These are phyloP conservation scores for Notoglanidium macrostoma DNA, from an alignment of 2,797 vertebrate species.

Conservation along the genomic window DNA sequence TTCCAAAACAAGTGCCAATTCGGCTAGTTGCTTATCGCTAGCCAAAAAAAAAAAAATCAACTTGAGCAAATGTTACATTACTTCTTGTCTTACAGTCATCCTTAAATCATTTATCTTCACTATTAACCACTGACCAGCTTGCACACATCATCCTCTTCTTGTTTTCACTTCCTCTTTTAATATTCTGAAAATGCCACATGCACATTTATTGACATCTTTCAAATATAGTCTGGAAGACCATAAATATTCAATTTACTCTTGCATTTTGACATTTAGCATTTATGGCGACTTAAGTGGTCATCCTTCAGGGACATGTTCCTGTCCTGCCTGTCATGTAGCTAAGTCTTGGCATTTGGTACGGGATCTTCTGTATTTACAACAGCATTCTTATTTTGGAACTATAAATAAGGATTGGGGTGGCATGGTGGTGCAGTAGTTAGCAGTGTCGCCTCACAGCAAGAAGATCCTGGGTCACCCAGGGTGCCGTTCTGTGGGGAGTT, in stretches of 20 bases:
- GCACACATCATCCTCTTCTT: background rate
- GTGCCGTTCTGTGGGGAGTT: no score
- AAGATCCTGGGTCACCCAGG: no score
- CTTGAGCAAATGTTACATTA: background rate
- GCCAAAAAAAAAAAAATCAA: background rate
- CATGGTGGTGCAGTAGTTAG: no score
- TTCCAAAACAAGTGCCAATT: background rate
- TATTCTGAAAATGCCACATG: no score
- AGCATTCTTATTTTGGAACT: background rate
- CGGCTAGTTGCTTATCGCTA: background rate
- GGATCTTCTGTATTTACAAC: background rate
- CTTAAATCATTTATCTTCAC: background rate
- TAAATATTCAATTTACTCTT: background rate
- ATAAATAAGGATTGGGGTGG: no score
- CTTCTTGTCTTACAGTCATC: background rate
- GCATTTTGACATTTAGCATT: background rate
- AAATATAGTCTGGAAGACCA: background rate
- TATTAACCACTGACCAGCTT: background rate
- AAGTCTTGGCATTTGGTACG: background rate
- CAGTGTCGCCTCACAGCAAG: no score
- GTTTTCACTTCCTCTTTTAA: background rate
- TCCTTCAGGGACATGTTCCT: background rate
- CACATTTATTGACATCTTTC: background rate
- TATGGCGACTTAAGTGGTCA: background rate
- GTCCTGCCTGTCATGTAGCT: slow-evolving; percentile 6